Percentiles rank a stretch among this genome's conserved stretches.
phyloP scores from a whole-genome alignment of 2,888 invertebrate genomes.

The Napeogenes inachia region DNA sequence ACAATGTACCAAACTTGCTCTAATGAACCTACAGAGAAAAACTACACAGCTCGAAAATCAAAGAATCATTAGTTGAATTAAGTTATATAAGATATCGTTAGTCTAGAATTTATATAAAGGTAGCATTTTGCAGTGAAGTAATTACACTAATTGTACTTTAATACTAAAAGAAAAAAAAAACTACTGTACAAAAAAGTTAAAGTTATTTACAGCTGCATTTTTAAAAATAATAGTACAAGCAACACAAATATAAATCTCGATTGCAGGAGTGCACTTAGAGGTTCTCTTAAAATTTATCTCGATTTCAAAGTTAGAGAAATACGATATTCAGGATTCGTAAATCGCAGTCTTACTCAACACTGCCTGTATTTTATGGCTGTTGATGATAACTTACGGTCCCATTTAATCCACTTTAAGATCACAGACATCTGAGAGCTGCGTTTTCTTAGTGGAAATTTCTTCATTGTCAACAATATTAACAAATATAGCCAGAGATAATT shows the following conservation, averaged over 20 bases:
- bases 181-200: neutral
- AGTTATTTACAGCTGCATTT: neutral
- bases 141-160: conserved; percentile 1
- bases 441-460: conserved; percentile 28
- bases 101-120: neutral
- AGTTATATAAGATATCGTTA: conserved; percentile 13
- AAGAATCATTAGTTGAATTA: conserved; percentile 31
- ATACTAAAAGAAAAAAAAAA: neutral
- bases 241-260: conserved; percentile 24
- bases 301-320: conserved; percentile 29
- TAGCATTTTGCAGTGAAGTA: neutral
- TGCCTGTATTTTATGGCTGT: conserved; percentile 39
- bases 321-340: conserved; percentile 34
- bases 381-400: conserved; percentile 40
- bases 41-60: conserved; percentile 29
- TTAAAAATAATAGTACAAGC: conserved; percentile 6
- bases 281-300: conserved; percentile 31
- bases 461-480: conserved; percentile 14
- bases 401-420: conserved; percentile 38
- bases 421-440: conserved; percentile 32
- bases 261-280: conserved; percentile 31
- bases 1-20: conserved; percentile 35
- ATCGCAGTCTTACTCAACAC: conserved; percentile 38
- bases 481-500: conserved; percentile 24
- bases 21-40: conserved; percentile 36